Percentiles rank a stretch among this genome's conserved stretches.
Conservation (phyloP, 2,797 vertebrate species). For the Spea hammondii region DNA sequence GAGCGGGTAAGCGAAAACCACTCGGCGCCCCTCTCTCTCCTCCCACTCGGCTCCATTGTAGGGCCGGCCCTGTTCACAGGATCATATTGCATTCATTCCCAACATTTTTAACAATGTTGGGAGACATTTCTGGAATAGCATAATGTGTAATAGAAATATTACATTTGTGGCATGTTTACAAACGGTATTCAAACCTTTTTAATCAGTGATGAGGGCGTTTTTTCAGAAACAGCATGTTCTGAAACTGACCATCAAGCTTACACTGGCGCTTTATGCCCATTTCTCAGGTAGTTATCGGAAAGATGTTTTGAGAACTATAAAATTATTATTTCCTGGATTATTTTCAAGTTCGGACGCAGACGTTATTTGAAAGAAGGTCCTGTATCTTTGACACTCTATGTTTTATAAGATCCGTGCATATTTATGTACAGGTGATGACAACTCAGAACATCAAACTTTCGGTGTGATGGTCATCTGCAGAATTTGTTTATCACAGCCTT, state of each 20-base stretch:
- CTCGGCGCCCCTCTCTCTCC: too few relatives aligned
- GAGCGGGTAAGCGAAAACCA: too few relatives aligned
- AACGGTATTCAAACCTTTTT: too few relatives aligned
- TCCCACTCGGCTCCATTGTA: too few relatives aligned
- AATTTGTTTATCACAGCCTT: not conserved
- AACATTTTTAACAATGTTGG: too few relatives aligned
- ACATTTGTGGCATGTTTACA: too few relatives aligned
- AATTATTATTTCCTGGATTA: slow-evolving; percentile 11
- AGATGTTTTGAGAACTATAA: slow-evolving; percentile 1
- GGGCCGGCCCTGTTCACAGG: too few relatives aligned
- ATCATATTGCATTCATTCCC: too few relatives aligned
- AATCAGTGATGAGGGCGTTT: too few relatives aligned
- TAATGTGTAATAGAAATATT: too few relatives aligned
- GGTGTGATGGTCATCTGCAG: not conserved
- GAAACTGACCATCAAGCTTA: not conserved
- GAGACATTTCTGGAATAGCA: too few relatives aligned
- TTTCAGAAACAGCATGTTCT: not conserved
- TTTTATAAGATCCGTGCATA: not conserved
- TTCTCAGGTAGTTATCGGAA: not conserved
- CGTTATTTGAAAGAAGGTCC: not conserved
- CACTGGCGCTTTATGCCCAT: slow-evolving; percentile 10
- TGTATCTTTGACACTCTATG: slow-evolving; percentile 1
- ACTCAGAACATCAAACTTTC: slow-evolving; percentile 10
- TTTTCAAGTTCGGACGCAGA: slow-evolving; percentile 14
- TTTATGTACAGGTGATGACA: slow-evolving; percentile 7